Percentiles rank a stretch among this genome's conserved stretches.
These are phyloP conservation scores for Sinella curviseta DNA, from an alignment of 1,140 invertebrate species.

Conservation along the genomic window DNA sequence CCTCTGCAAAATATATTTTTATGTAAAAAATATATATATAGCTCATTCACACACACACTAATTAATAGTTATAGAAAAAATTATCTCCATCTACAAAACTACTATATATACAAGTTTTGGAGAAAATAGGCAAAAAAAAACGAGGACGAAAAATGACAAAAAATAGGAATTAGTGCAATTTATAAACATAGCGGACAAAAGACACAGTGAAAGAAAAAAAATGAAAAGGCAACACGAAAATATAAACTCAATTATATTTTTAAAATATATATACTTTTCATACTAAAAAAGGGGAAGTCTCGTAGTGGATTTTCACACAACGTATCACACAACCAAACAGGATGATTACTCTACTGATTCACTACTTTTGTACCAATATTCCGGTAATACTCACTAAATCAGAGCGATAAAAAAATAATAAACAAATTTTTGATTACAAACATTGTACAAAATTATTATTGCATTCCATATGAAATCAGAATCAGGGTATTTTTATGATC, in stretches of 20 bases:
- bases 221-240: not conserved
- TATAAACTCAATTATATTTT: not conserved
- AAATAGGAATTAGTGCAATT: not conserved
- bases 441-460: too few relatives aligned
- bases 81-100: too few relatives aligned
- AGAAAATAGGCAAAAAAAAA: not conserved
- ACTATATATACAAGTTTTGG: too few relatives aligned
- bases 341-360: not conserved
- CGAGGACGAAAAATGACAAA: not conserved
- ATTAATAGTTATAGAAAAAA: not conserved
- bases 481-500: too few relatives aligned
- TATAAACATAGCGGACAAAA: not conserved
- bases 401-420: not conserved
- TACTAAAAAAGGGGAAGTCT: conserved; percentile 25
- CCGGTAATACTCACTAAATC: conserved; percentile 24
- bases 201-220: not conserved
- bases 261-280: not conserved
- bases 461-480: too few relatives aligned
- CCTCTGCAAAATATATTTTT: conserved; percentile 32
- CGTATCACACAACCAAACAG: not conserved
- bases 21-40: not conserved
- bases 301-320: not conserved
- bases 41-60: not conserved
- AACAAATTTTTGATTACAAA: too few relatives aligned
- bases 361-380: conserved; percentile 1